phyloP scores from a whole-genome alignment of 2,888 invertebrate species.

The Aleiodes leptofemur region DNA sequence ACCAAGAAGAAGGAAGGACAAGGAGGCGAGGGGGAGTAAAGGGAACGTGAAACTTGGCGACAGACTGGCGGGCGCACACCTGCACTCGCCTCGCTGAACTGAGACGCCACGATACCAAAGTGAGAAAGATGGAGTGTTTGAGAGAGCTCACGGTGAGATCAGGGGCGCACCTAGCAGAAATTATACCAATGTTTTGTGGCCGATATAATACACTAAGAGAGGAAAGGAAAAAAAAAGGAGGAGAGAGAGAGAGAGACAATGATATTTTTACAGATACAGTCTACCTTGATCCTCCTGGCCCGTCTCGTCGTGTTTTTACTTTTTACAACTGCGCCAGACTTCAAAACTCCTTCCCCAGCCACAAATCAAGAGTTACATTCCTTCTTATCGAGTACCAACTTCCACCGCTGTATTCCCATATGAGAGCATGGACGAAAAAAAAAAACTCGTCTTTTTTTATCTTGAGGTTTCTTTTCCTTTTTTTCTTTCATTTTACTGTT shows the following conservation, averaged over 20 bases:
- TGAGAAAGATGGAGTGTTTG: constrained; percentile 51
- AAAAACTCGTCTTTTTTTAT: background rate
- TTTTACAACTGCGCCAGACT: background rate
- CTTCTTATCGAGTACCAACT: constrained; percentile 13
- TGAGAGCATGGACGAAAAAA: background rate
- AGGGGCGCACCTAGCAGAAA: constrained; percentile 66
- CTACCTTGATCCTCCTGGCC: constrained; percentile 7
- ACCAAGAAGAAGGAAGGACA: constrained; percentile 39
- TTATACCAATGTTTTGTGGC: constrained; percentile 1
- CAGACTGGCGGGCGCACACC: constrained; percentile 74
- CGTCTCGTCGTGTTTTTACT: background rate
- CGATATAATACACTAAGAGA: background rate
- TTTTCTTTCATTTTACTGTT: background rate
- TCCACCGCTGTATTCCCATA: too few species aligned
- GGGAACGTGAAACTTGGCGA: constrained; percentile 67
- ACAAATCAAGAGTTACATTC: constrained; percentile 27
- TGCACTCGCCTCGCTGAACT: constrained; percentile 65
- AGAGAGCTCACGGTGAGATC: constrained; percentile 59
- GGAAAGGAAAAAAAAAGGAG: background rate
- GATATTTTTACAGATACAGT: too few species aligned
- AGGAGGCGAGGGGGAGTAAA: constrained; percentile 53
- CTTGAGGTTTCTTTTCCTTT: background rate
- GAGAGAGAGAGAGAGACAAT: too few species aligned
- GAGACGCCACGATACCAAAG: constrained; percentile 47
- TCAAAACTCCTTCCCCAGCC: background rate